Evolutionary conservation across 2,888 invertebrate species (phyloP).

Genomic region (Blastobasis lacticolella): DNA sequence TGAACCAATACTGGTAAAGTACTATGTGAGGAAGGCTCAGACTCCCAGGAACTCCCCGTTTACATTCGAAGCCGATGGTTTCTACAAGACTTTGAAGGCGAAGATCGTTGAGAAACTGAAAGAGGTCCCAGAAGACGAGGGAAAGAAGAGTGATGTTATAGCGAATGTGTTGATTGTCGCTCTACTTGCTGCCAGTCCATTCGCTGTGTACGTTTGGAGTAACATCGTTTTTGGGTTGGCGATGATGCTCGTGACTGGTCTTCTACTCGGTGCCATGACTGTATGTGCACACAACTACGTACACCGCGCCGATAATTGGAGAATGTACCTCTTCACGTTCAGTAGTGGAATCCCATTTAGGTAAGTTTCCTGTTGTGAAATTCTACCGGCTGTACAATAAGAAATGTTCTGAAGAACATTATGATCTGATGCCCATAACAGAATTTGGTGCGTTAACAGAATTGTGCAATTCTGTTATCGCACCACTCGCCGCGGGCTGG

Average conservation of each 20-base stretch:
- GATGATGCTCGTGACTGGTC: constrained; percentile 33
- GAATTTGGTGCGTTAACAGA: too few species aligned
- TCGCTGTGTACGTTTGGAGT: constrained; percentile 44
- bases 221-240: constrained; percentile 34
- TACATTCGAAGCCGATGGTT: constrained; percentile 83
- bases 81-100: constrained; percentile 82
- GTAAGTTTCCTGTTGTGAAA: constrained; percentile 40
- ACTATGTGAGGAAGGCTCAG: constrained; percentile 76
- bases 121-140: constrained; percentile 52
- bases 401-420: too few species aligned
- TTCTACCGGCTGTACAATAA: too few species aligned
- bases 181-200: constrained; percentile 33
- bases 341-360: constrained; percentile 74
- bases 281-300: constrained; percentile 86
- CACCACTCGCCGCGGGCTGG: too few species aligned
- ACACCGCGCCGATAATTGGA: constrained; percentile 84
- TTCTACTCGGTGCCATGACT: constrained; percentile 48
- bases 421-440: too few species aligned
- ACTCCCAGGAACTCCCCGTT: constrained; percentile 80
- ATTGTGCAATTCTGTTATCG: too few species aligned
- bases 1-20: constrained; percentile 77
- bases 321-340: constrained; percentile 87
- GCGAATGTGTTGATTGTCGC: constrained; percentile 38
- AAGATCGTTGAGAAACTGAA: constrained; percentile 72
- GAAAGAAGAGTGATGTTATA: constrained; percentile 45